Evolutionary conservation across 2,113 vertebrate species (phyloP), one percentile per base, ranked within the genome.

Genomic region (Syngnathus typhle): DNA sequence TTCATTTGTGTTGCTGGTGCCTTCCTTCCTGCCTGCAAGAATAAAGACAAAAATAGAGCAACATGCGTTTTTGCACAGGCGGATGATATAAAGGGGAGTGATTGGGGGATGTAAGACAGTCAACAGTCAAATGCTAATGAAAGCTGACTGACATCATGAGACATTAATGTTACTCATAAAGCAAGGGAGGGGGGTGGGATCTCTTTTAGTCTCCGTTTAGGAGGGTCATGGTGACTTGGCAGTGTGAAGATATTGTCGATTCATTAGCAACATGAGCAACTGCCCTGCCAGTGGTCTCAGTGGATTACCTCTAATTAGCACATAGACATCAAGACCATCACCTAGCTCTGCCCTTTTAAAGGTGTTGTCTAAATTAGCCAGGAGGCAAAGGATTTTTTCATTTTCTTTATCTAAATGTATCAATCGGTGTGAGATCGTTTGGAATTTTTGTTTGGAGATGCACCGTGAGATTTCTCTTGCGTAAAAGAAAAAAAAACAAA

Each of bases 81-180:
- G 23, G 59, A 61, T 41, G 38, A 61, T 61, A 43, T 61, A 12
- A 41, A n/a, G 36, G 18, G 38, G 59, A 18, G 10, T 55, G 52
- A 55, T 11, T 23, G n/a, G n/a, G 19, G 51, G 3, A 38, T 60
- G 59, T 38, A 21, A 60, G 8, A 37, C 15, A 59, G 36, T 19
- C 75, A 80, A 78, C 84, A 87, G 83, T 85, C 87, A 82, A 89
- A 89, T 59, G 27, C 73, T 88, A 82, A 89, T 90, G 77, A 79
- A 82, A 85, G 77, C 76, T 76, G 87, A 88, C 88, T 85, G 80
- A 88, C 85, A 89, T 89, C 86, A 89, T 86, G 88, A 88, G 79
- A 88, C 88, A 86, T 88, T 84, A 85, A 87, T 81, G 83, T 85
- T 88, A 81, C 76, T 78, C 71, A 74, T 87, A 71, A 82, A 71